These are phyloP conservation scores for Gymnobelideus leadbeateri DNA, from an alignment of 2,113 vertebrate genomes.

Conservation along the genomic window DNA sequence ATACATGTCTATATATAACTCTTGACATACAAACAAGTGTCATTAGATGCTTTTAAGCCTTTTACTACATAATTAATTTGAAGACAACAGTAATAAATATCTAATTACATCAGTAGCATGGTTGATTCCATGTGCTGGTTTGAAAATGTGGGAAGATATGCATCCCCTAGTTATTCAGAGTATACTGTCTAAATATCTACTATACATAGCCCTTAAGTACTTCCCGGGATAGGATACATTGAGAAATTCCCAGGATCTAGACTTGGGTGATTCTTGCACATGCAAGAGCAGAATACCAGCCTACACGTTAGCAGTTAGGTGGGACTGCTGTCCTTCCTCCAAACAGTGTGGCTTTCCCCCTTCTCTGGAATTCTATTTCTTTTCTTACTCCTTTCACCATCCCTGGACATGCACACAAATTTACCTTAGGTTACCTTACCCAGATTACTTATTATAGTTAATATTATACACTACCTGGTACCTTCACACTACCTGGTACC, in stretches of 20 bases:
- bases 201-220: neutral
- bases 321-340: neutral
- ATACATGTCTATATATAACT: neutral
- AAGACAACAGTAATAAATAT: neutral
- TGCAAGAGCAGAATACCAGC: neutral
- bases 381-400: neutral
- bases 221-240: neutral
- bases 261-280: neutral
- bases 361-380: no score
- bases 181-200: neutral
- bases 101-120: neutral
- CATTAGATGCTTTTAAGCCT: neutral
- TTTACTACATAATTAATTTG: neutral
- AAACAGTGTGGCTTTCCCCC: no score
- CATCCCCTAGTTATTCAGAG: neutral
- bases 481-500: neutral
- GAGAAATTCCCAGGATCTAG: neutral
- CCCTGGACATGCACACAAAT: neutral
- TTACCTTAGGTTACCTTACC: neutral
- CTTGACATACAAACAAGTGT: neutral
- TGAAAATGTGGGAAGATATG: neutral
- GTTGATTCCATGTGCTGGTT: neutral
- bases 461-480: no score
- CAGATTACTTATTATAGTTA: neutral
- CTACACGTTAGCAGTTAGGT: neutral